phyloP scores from a whole-genome alignment of 2,888 invertebrate species.

The Scaptomyza reducta region DNA sequence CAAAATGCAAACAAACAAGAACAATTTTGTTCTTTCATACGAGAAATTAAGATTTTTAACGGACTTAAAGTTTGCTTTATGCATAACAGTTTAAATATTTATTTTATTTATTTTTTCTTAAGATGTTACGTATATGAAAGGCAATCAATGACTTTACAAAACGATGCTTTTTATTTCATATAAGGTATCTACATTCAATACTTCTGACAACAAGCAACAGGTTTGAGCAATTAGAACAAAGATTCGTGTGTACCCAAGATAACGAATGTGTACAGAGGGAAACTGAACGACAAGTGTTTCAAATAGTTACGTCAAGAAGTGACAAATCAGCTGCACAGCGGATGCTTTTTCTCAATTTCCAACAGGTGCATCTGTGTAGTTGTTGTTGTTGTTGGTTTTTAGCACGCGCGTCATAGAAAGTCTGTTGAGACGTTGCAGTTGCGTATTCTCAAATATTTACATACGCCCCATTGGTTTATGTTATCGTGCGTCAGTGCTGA shows the following conservation, averaged over 20 bases:
- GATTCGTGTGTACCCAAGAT: not conserved
- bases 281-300: not conserved
- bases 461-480: constrained; percentile 10
- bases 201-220: not conserved
- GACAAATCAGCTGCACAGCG: constrained; percentile 3
- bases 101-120: too few relatives aligned
- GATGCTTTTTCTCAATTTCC: not conserved
- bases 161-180: too few relatives aligned
- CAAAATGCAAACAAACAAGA: too few relatives aligned
- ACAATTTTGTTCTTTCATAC: too few relatives aligned
- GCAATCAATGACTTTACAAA: too few relatives aligned
- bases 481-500: constrained; percentile 28
- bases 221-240: not conserved
- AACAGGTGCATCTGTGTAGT: not conserved
- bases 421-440: constrained; percentile 17
- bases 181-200: too few relatives aligned
- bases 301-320: not conserved
- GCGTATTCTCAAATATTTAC: constrained; percentile 37
- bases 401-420: not conserved
- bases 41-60: too few relatives aligned
- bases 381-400: not conserved
- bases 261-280: not conserved
- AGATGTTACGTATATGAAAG: too few relatives aligned
- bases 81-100: too few relatives aligned
- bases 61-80: too few relatives aligned